Evolutionary conservation across 37 sponge, comb jelly and placozoan genomes (phyloP).

Genomic region (Haliclona indistincta): DNA sequence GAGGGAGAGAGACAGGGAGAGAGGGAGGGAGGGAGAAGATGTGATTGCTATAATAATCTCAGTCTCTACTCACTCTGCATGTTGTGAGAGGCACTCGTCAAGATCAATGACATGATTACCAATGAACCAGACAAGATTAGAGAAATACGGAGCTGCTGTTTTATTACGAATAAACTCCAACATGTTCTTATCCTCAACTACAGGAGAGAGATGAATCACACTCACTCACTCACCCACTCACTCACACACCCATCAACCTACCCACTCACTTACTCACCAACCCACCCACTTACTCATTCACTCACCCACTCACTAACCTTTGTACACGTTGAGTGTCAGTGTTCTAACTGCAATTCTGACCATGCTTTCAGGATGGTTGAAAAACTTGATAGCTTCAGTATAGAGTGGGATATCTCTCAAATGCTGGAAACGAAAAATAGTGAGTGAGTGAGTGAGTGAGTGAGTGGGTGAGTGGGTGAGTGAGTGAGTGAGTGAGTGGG

Average conservation of each 20-base stretch:
- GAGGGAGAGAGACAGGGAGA: too few relatives aligned
- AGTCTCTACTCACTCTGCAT: neutral
- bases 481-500: neutral
- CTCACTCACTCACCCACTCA: neutral
- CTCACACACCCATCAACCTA: neutral
- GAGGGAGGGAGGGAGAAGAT: too few relatives aligned
- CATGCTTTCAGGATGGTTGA: constrained; percentile 97
- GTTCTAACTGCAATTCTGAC: constrained; percentile 98
- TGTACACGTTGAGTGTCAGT: constrained; percentile 95
- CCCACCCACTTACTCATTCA: neutral
- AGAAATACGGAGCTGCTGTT: constrained; percentile 95
- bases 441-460: neutral
- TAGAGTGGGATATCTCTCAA: constrained; percentile 97
- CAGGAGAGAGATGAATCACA: neutral
- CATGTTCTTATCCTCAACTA: constrained; percentile 76
- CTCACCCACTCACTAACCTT: constrained; percentile 38
- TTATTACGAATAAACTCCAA: constrained; percentile 86
- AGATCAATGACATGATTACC: constrained; percentile 91
- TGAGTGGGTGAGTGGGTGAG: neutral
- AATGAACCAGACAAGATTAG: constrained; percentile 96
- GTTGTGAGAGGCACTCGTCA: constrained; percentile 73
- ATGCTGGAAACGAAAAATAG: constrained; percentile 63
- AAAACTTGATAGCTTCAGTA: constrained; percentile 99
- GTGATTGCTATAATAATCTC: too few relatives aligned
- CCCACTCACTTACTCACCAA: neutral